A percentile compares a stretch with the other conserved stretches of the same genome.
Conservation (phyloP, 2,797 vertebrate genomes). For the Sorex maritimensis region DNA sequence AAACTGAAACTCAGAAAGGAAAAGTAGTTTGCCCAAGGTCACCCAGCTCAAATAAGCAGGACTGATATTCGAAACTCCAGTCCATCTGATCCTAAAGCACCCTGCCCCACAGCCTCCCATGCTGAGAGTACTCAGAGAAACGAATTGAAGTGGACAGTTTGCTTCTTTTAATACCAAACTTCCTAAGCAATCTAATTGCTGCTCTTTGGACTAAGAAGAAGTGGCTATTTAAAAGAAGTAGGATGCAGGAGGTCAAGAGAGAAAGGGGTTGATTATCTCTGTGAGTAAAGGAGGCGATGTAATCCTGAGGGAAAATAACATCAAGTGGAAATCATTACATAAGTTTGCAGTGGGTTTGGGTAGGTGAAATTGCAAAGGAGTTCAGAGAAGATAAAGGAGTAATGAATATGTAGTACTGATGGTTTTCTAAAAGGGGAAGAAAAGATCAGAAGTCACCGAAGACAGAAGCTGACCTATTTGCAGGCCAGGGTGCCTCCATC, state of each 20-base stretch:
- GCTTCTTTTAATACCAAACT: constrained; percentile 75
- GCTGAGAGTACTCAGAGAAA: constrained; percentile 48
- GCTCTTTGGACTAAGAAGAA: constrained; percentile 76
- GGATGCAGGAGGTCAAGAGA: constrained; percentile 59
- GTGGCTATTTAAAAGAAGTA: constrained; percentile 67
- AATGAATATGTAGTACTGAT: constrained; percentile 21
- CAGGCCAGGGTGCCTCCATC: background rate
- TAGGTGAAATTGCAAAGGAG: constrained; percentile 66
- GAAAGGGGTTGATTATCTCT: constrained; percentile 74
- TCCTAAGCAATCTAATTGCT: constrained; percentile 71
- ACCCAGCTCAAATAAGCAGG: constrained; percentile 46
- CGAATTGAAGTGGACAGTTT: constrained; percentile 63
- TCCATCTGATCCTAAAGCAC: constrained; percentile 12
- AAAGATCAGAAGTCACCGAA: constrained; percentile 58
- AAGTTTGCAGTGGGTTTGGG: constrained; percentile 41
- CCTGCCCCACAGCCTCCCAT: background rate
- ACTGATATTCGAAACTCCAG: constrained; percentile 39
- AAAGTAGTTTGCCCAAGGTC: constrained; percentile 53
- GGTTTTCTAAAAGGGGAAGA: constrained; percentile 59
- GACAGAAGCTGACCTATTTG: background rate
- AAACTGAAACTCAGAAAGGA: constrained; percentile 6
- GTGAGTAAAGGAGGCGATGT: constrained; percentile 70
- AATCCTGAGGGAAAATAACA: background rate
- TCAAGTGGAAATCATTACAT: constrained; percentile 55
- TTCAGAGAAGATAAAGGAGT: constrained; percentile 37